A percentile compares a stretch with the other conserved stretches of the same genome.
phyloP scores from a whole-genome alignment of 2,797 vertebrate species.

The Capromys pilorides region DNA sequence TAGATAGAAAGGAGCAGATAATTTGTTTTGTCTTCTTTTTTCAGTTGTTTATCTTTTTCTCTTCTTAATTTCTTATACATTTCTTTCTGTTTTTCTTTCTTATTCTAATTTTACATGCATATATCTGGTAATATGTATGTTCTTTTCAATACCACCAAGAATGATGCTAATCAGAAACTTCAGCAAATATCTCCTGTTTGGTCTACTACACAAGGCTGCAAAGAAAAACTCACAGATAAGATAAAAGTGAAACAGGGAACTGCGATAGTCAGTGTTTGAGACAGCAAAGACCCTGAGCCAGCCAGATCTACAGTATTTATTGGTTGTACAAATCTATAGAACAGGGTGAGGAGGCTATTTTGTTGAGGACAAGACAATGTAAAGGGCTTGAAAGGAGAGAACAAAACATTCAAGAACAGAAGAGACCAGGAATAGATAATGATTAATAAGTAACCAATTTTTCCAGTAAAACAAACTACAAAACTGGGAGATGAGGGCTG shows the following conservation, averaged over 20 bases:
- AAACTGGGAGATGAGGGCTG: background rate
- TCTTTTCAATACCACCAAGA: background rate
- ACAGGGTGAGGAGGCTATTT: background rate
- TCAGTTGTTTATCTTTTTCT: too few species aligned
- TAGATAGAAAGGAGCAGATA: too few species aligned
- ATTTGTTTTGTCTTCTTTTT: too few species aligned
- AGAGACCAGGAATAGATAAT: background rate
- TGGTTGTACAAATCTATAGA: background rate
- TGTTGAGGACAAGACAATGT: background rate
- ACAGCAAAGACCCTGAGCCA: background rate
- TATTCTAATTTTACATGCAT: too few species aligned
- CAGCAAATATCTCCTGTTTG: background rate
- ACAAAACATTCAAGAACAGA: background rate
- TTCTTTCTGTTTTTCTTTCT: too few species aligned
- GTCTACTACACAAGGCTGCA: background rate
- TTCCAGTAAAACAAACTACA: background rate
- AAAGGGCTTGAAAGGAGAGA: background rate
- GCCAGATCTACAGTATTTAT: background rate
- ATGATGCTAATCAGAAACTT: background rate
- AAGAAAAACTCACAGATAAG: background rate
- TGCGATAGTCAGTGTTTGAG: background rate
- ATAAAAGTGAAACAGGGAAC: background rate
- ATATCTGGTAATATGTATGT: background rate
- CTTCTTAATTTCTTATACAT: too few species aligned
- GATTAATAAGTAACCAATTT: background rate